Percentiles rank a stretch among this genome's conserved stretches.
These are phyloP conservation scores for Xenops minutus DNA, from an alignment of 2,797 vertebrate species.

Conservation along the genomic window DNA sequence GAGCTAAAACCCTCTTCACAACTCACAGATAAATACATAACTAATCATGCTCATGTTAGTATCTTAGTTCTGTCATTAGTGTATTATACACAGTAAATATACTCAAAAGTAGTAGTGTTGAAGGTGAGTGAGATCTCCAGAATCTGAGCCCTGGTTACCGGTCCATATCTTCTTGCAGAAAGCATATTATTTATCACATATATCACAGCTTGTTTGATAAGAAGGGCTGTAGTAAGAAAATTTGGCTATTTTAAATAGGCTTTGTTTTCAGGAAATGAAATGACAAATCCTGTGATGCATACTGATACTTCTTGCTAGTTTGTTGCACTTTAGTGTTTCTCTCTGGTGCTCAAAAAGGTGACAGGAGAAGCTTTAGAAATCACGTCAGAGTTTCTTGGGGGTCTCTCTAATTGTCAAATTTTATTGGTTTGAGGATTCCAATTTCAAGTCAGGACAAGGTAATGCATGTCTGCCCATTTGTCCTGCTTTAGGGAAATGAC, in stretches of 20 bases:
- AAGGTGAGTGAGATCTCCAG: neutral
- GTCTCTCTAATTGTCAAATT: constrained; percentile 42
- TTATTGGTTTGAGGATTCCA: constrained; percentile 34
- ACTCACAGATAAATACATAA: neutral
- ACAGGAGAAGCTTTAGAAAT: constrained; percentile 16
- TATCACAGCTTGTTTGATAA: neutral
- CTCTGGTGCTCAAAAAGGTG: constrained; percentile 1
- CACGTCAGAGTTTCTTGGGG: constrained; percentile 34
- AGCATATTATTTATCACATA: fast-evolving
- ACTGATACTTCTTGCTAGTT: neutral
- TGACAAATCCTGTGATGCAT: neutral
- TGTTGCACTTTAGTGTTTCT: constrained; percentile 7
- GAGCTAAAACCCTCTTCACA: neutral
- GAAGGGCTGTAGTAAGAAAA: neutral
- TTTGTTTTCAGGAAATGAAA: neutral
- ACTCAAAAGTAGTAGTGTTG: neutral
- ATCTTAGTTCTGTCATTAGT: neutral
- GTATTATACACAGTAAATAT: neutral
- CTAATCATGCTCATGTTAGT: neutral
- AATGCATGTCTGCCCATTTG: neutral
- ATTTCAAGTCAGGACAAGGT: constrained; percentile 36
- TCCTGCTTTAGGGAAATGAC: neutral
- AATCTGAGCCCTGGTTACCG: neutral
- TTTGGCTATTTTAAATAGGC: fast-evolving
- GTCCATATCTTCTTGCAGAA: neutral